These are phyloP conservation scores for Prionailurus viverrinus DNA, from an alignment of 2,113 vertebrate species.

Conservation along the genomic window DNA sequence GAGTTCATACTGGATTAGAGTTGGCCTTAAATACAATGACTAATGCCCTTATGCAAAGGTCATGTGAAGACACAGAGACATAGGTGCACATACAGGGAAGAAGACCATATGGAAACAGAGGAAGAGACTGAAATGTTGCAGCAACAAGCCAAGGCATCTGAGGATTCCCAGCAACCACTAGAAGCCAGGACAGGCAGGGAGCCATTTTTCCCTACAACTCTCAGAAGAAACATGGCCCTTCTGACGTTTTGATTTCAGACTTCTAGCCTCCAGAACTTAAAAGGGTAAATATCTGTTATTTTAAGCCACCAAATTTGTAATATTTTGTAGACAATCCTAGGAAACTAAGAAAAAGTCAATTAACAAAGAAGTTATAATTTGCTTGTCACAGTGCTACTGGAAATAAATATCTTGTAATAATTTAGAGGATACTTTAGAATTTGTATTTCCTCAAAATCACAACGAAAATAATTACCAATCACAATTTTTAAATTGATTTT, in stretches of 20 bases:
- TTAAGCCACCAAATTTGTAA: not conserved
- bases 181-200: not conserved
- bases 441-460: constrained; percentile 6
- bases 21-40: not conserved
- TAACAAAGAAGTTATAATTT: not conserved
- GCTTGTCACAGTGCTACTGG: not conserved
- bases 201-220: not conserved
- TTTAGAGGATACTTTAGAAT: not conserved
- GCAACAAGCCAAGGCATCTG: not conserved
- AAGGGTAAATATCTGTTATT: not conserved
- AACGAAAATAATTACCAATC: not conserved
- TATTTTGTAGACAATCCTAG: not conserved
- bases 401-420: not conserved
- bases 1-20: not conserved
- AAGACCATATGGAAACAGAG: not conserved
- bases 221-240: not conserved
- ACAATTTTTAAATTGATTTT: not conserved
- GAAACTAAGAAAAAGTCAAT: not conserved
- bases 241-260: not conserved
- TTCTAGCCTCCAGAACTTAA: not conserved
- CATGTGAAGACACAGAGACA: not conserved
- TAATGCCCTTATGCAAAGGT: not conserved
- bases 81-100: fast-evolving
- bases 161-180: not conserved
- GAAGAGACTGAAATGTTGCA: not conserved